Evolutionary conservation across 2,797 vertebrate genomes (phyloP).

Genomic region (Pelodytes ibericus): DNA sequence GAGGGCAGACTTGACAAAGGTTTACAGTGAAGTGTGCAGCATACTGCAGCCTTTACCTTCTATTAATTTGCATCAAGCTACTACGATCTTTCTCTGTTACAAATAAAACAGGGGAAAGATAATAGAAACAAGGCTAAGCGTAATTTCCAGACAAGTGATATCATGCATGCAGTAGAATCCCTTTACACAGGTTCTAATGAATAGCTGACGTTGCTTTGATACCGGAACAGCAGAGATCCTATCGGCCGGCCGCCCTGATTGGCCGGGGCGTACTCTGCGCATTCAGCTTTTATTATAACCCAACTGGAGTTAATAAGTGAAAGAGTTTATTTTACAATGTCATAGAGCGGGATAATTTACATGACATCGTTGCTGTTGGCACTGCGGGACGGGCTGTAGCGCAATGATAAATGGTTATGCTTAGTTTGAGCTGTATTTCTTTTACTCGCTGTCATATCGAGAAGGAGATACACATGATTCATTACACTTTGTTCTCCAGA

Average conservation of each 20-base stretch:
- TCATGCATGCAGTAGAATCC: background rate
- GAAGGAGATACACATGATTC: constrained; percentile 58
- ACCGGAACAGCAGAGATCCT: constrained; percentile 34
- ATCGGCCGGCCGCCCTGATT: constrained; percentile 19
- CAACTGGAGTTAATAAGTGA: constrained; percentile 20
- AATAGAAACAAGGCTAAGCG: constrained; percentile 4
- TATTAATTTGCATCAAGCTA: too few species aligned
- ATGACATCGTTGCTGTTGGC: constrained; percentile 54
- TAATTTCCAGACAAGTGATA: too few species aligned
- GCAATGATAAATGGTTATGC: constrained; percentile 57
- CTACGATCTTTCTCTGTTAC: too few species aligned
- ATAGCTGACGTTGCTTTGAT: constrained; percentile 4
- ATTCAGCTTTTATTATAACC: constrained; percentile 38
- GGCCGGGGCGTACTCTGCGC: background rate
- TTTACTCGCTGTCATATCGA: constrained; percentile 58
- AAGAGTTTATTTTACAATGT: constrained; percentile 53
- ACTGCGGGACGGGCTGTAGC: constrained; percentile 51
- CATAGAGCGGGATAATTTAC: constrained; percentile 22
- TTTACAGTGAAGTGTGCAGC: too few species aligned
- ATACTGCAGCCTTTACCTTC: too few species aligned
- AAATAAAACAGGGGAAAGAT: background rate
- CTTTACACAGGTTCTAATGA: constrained; percentile 2
- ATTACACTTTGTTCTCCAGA: constrained; percentile 51
- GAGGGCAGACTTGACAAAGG: too few species aligned
- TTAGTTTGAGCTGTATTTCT: constrained; percentile 57